phyloP scores from a whole-genome alignment of 2,113 vertebrate genomes.

The Tinamus guttatus region DNA sequence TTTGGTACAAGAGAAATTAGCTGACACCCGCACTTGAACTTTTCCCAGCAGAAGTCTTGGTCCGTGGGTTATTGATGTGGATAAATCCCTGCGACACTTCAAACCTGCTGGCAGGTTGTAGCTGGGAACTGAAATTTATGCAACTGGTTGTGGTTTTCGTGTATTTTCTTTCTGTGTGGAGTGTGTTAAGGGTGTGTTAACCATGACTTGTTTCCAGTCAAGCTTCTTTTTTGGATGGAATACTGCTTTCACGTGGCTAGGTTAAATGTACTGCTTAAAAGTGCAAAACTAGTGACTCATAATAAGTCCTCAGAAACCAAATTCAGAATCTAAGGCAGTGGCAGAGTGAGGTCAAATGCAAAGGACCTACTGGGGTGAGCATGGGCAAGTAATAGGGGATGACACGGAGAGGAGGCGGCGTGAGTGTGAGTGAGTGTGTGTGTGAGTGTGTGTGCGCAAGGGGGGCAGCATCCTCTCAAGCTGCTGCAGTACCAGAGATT shows the following conservation, averaged over 20 bases:
- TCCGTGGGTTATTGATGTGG: neutral
- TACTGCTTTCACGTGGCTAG: constrained; percentile 3
- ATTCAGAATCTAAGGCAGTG: constrained; percentile 47
- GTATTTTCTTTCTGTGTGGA: neutral
- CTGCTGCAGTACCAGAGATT: neutral
- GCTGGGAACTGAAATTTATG: neutral
- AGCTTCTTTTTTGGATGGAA: neutral
- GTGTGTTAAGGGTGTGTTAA: neutral
- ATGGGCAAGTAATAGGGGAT: neutral
- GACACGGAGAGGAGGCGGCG: neutral
- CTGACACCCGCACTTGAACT: constrained; percentile 27
- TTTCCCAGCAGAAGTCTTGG: constrained; percentile 7
- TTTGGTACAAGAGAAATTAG: constrained; percentile 76
- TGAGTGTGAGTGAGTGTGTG: neutral
- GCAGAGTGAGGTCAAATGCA: constrained; percentile 68
- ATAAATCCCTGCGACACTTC: neutral
- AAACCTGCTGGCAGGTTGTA: neutral
- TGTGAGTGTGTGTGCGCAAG: neutral
- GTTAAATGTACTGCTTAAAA: constrained; percentile 24
- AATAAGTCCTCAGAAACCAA: constrained; percentile 57
- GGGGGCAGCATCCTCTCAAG: neutral
- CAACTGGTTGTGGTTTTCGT: neutral
- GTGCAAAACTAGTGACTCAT: constrained; percentile 60
- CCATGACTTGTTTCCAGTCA: neutral
- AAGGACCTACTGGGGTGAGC: constrained; percentile 40